Conservation (phyloP, 1,140 invertebrate genomes). For the Listronotus bonariensis region DNA sequence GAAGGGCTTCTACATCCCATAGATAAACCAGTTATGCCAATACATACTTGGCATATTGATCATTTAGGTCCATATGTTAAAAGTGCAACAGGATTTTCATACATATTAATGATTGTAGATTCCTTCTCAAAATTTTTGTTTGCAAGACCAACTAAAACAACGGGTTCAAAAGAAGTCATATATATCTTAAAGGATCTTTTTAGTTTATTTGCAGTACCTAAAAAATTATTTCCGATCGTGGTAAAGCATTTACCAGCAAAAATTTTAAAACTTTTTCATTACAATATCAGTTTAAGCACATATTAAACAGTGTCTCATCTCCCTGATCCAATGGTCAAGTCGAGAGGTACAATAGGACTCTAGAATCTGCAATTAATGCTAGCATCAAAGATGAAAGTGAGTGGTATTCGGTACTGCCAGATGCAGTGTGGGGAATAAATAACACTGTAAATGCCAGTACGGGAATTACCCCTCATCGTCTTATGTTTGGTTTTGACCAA, state of each 20-base stretch:
- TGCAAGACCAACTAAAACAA: too few species aligned
- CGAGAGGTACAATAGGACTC: conserved; percentile 3
- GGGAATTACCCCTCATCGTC: conserved; percentile 1
- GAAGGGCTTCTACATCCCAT: too few species aligned
- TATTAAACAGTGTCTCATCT: background rate
- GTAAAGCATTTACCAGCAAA: background rate
- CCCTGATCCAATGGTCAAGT: conserved; percentile 6
- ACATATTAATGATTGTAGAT: too few species aligned
- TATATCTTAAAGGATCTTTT: background rate
- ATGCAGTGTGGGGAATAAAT: conserved; percentile 18
- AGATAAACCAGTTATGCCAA: too few species aligned
- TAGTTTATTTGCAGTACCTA: background rate
- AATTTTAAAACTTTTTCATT: background rate
- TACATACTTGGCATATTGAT: too few species aligned
- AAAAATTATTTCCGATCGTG: conserved; percentile 6
- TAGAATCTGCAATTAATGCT: conserved; percentile 6
- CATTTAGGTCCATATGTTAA: too few species aligned
- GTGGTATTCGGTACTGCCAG: conserved; percentile 1
- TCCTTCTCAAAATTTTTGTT: too few species aligned
- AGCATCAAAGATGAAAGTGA: conserved; percentile 3
- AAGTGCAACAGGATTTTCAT: too few species aligned
- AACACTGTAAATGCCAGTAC: conserved; percentile 6
- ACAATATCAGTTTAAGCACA: conserved; percentile 9
- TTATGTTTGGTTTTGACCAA: conserved; percentile 2
- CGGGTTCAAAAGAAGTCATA: background rate